A percentile compares a stretch with the other conserved stretches of the same genome.
phyloP scores from a whole-genome alignment of 2,113 vertebrate species.

The Apodemus sylvaticus region DNA sequence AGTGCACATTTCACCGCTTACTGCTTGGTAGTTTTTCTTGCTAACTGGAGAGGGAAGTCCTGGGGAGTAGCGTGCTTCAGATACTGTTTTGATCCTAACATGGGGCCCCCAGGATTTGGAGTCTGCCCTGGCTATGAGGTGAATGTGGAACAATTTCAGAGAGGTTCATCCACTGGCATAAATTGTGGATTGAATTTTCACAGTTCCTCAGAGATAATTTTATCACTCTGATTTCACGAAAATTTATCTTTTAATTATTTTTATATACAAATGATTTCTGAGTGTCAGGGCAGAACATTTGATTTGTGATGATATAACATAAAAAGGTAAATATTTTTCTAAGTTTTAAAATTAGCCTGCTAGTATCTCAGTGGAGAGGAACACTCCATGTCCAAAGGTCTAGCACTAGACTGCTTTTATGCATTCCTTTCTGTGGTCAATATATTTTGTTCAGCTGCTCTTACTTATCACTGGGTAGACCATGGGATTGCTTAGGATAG shows the following conservation, averaged over 20 bases:
- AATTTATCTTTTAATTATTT: conserved; percentile 50
- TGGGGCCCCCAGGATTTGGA: background rate
- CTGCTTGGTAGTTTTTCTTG: background rate
- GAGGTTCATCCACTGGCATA: background rate
- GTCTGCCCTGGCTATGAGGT: background rate
- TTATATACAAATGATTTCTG: conserved; percentile 29
- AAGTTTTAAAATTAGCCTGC: background rate
- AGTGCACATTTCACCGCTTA: background rate
- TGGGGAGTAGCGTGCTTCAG: background rate
- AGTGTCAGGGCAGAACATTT: background rate
- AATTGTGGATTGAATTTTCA: conserved; percentile 4
- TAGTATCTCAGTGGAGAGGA: background rate
- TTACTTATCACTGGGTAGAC: background rate
- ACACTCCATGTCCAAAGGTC: background rate
- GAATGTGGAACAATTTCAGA: background rate
- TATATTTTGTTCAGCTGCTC: background rate
- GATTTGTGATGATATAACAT: background rate
- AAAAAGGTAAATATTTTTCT: background rate
- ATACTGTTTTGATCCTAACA: background rate
- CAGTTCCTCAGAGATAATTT: background rate
- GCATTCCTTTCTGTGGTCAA: background rate
- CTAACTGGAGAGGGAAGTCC: background rate
- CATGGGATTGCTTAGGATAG: background rate
- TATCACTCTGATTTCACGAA: background rate
- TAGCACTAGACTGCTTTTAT: background rate